Percentiles rank a stretch among this genome's conserved stretches.
These are phyloP conservation scores for Suncus etruscus DNA, from an alignment of 2,113 vertebrate species.

Conservation along the genomic window DNA sequence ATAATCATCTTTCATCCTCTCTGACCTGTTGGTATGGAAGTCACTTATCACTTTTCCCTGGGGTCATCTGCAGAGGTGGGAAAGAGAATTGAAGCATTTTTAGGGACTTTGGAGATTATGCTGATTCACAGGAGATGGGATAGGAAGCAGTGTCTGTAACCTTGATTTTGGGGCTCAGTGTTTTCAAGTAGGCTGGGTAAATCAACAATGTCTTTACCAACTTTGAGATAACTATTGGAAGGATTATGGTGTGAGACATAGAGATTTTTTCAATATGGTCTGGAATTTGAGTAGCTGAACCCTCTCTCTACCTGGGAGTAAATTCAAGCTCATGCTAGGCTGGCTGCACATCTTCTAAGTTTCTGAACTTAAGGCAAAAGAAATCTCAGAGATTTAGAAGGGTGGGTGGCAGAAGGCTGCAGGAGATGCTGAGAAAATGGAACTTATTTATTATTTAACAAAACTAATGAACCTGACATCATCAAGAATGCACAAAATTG, in stretches of 20 bases:
- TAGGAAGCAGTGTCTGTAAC: not conserved
- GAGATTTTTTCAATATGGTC: not conserved
- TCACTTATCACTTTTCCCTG: not conserved
- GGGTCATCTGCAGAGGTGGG: not conserved
- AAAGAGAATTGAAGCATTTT: not conserved
- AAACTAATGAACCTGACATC: not conserved
- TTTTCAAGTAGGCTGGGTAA: not conserved
- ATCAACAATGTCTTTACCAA: rapidly evolving
- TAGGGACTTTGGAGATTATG: too few relatives aligned
- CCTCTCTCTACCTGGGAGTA: not conserved
- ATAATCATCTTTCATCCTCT: not conserved
- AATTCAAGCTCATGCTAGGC: not conserved
- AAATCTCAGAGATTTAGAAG: not conserved
- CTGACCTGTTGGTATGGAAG: not conserved
- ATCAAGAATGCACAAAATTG: not conserved
- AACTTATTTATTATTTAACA: not conserved
- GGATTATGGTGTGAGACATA: not conserved
- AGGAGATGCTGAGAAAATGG: not conserved
- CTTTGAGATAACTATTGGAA: not conserved
- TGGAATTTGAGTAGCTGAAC: not conserved
- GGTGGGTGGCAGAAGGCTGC: not conserved
- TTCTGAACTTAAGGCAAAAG: not conserved
- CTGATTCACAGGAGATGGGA: not conserved
- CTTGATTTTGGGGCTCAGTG: not conserved
- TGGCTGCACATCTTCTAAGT: not conserved